phyloP scores from a whole-genome alignment of 64 coral and sea anemone genomes.

The Stichodactyla mertensii region DNA sequence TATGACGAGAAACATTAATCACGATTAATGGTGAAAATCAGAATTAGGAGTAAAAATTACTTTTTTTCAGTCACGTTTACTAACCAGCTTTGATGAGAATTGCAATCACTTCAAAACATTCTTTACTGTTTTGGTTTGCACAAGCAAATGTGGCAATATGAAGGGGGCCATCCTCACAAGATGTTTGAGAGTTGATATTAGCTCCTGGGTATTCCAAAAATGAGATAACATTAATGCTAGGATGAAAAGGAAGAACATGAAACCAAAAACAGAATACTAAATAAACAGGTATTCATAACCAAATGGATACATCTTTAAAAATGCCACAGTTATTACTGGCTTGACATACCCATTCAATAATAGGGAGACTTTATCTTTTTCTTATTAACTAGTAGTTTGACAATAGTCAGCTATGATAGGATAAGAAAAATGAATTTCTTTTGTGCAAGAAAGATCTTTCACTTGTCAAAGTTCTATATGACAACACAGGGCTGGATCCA shows the following conservation, averaged over 20 bases:
- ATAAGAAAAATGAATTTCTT: too few relatives aligned
- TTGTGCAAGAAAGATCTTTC: too few relatives aligned
- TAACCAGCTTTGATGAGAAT: slow-evolving; percentile 65
- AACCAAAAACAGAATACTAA: background rate
- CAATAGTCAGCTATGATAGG: too few relatives aligned
- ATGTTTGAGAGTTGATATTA: slow-evolving; percentile 50
- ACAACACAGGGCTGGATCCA: too few relatives aligned
- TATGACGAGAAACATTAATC: too few relatives aligned
- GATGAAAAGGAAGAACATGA: background rate
- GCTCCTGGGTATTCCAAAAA: slow-evolving; percentile 39
- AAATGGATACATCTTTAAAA: too few relatives aligned
- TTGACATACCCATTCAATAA: background rate
- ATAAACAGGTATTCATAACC: background rate
- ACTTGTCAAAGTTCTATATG: too few relatives aligned
- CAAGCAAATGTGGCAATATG: slow-evolving; percentile 80
- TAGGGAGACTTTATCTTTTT: background rate
- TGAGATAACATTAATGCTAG: background rate
- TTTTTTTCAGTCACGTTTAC: background rate
- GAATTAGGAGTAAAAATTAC: too few relatives aligned
- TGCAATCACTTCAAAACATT: slow-evolving; percentile 41
- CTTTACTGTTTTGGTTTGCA: slow-evolving; percentile 43
- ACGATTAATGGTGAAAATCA: too few relatives aligned
- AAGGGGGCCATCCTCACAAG: slow-evolving; percentile 65
- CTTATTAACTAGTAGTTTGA: background rate
- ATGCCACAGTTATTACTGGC: too few relatives aligned